A percentile compares a stretch with the other conserved stretches of the same genome.
Evolutionary conservation across 2,113 vertebrate species (phyloP).

Genomic region (Todiramphus chloris): DNA sequence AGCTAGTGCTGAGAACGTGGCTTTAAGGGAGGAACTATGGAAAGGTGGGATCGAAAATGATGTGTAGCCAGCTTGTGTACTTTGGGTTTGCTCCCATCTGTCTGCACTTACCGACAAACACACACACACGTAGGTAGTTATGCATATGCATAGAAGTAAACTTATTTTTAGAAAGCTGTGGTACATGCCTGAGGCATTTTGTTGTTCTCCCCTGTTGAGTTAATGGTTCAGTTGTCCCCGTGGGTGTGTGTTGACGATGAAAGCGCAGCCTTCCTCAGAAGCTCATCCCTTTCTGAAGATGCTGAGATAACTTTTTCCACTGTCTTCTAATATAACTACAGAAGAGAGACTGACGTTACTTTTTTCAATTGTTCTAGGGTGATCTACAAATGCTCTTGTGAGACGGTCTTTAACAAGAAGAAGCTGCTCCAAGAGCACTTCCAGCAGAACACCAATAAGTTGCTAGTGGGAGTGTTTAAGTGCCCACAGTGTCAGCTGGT

Average conservation of each 20-base stretch:
- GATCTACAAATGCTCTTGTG: conserved; percentile 95
- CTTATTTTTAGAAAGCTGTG: conserved; percentile 42
- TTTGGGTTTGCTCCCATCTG: background rate
- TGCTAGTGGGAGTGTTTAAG: conserved; percentile 89
- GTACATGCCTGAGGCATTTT: conserved; percentile 8
- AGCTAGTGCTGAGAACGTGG: background rate
- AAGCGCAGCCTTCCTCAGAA: background rate
- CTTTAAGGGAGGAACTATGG: background rate
- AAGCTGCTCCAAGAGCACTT: conserved; percentile 91
- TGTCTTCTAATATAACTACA: background rate
- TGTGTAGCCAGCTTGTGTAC: background rate
- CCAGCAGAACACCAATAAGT: conserved; percentile 84
- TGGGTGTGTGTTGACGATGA: conserved; percentile 7
- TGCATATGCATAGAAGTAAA: background rate
- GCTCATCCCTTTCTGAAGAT: background rate
- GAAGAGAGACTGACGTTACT: background rate
- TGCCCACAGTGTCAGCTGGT: conserved; percentile 92
- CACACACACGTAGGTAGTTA: background rate
- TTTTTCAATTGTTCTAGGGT: conserved; percentile 75
- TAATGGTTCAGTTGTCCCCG: background rate
- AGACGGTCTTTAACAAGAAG: conserved; percentile 93
- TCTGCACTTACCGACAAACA: background rate
- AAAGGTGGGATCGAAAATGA: background rate
- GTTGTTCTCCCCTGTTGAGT: conserved; percentile 9
- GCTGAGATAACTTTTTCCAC: background rate